phyloP scores from a whole-genome alignment of 2,797 vertebrate genomes.

The Peromyscus attwateri region DNA sequence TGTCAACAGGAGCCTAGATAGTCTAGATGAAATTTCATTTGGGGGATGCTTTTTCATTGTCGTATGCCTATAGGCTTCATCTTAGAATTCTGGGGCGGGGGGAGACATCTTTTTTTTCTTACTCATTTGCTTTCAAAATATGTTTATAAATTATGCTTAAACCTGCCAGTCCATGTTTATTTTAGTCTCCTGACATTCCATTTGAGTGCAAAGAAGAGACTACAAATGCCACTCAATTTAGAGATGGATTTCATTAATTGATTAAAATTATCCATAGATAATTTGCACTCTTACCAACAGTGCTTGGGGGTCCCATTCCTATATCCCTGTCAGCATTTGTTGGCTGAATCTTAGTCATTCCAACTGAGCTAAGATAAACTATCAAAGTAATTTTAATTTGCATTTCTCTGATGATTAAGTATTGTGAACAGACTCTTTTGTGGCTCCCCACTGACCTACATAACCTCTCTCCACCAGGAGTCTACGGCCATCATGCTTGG shows the following conservation, averaged over 20 bases:
- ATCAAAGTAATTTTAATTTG: not conserved
- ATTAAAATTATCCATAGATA: slow-evolving; percentile 1
- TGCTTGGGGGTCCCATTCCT: not conserved
- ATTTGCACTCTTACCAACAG: not conserved
- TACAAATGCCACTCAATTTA: slow-evolving; percentile 23
- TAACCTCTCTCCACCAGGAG: not conserved
- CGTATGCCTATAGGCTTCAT: not conserved
- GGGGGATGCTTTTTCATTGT: not conserved
- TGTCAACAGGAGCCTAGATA: not conserved
- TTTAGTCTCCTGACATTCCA: slow-evolving; percentile 35
- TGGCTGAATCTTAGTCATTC: not conserved
- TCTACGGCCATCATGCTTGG: not conserved
- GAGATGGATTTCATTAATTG: slow-evolving; percentile 28
- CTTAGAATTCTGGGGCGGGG: not conserved
- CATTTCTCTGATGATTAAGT: not conserved
- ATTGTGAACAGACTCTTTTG: not conserved
- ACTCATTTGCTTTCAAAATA: slow-evolving; percentile 21
- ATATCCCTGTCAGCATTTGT: not conserved
- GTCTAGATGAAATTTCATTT: not conserved
- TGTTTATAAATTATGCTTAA: slow-evolving; percentile 22
- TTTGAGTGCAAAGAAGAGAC: not conserved
- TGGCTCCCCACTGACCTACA: not conserved
- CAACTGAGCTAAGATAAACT: not conserved
- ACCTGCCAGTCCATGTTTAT: not conserved
- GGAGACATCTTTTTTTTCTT: not conserved